A percentile compares a stretch with the other conserved stretches of the same genome.
Conservation (phyloP, 2,113 vertebrate species). For the Fulica atra region DNA sequence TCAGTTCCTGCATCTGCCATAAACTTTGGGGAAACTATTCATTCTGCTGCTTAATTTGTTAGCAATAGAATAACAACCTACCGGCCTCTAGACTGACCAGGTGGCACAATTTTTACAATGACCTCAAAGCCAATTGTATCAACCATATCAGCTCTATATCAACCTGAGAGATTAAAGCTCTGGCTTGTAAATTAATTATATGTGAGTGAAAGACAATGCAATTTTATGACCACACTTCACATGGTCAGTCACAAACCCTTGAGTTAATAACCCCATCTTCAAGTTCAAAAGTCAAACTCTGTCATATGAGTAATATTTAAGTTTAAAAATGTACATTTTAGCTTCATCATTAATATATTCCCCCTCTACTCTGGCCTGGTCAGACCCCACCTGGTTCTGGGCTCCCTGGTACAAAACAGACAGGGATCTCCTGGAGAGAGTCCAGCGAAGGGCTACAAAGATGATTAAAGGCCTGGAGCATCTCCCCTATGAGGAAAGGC, state of each 20-base stretch:
- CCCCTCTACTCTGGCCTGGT: no score
- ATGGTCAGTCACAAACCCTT: not conserved
- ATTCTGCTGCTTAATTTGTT: not conserved
- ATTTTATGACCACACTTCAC: not conserved
- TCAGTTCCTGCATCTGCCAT: slow-evolving; percentile 28
- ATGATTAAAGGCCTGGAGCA: no score
- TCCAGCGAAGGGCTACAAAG: no score
- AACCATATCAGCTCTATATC: not conserved
- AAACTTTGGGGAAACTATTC: not conserved
- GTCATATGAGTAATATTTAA: not conserved
- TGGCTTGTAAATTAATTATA: not conserved
- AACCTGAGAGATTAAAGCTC: not conserved
- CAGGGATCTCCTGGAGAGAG: no score
- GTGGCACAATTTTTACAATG: not conserved
- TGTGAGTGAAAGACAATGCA: not conserved
- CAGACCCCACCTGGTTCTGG: no score
- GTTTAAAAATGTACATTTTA: not conserved
- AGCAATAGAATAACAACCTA: not conserved
- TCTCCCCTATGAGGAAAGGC: no score
- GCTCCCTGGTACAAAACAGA: no score
- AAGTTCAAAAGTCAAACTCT: not conserved
- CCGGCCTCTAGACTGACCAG: not conserved
- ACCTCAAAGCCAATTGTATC: not conserved
- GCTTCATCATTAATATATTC: not conserved
- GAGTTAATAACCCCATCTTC: not conserved